phyloP scores from a whole-genome alignment of 2,113 vertebrate species.

The Mastomys coucha region DNA sequence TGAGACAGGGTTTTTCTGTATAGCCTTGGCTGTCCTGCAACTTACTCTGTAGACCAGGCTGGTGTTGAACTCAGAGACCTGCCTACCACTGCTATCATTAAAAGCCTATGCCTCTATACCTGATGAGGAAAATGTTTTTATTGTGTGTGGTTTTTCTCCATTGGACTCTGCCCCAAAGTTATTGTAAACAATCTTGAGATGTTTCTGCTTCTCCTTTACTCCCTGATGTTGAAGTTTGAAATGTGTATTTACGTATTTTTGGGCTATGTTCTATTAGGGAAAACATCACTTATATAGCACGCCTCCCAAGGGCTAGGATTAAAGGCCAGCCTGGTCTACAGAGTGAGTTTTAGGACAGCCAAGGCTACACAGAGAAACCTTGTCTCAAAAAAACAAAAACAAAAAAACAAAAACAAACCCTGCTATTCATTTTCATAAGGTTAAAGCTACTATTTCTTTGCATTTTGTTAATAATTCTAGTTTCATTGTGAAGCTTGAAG shows the following conservation, averaged over 20 bases:
- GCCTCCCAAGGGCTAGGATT: too few relatives aligned
- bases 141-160: not conserved
- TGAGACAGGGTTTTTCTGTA: not conserved
- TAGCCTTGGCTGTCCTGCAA: not conserved
- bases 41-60: not conserved
- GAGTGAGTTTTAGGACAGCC: too few relatives aligned
- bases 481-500: not conserved
- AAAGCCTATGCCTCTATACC: not conserved
- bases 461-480: not conserved
- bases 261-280: not conserved
- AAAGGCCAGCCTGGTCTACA: too few relatives aligned
- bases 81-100: not conserved
- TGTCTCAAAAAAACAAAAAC: too few relatives aligned
- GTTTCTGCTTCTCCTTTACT: not conserved
- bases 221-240: not conserved
- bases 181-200: not conserved
- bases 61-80: not conserved
- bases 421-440: not conserved
- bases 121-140: not conserved
- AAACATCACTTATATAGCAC: not conserved
- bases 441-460: not conserved
- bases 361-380: too few relatives aligned
- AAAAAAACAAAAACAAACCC: too few relatives aligned
- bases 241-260: not conserved
- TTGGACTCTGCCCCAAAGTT: not conserved